Base-by-base conservation (phyloP, 2,888 invertebrate genomes). In the Callosobruchus maculatus region DNA sequence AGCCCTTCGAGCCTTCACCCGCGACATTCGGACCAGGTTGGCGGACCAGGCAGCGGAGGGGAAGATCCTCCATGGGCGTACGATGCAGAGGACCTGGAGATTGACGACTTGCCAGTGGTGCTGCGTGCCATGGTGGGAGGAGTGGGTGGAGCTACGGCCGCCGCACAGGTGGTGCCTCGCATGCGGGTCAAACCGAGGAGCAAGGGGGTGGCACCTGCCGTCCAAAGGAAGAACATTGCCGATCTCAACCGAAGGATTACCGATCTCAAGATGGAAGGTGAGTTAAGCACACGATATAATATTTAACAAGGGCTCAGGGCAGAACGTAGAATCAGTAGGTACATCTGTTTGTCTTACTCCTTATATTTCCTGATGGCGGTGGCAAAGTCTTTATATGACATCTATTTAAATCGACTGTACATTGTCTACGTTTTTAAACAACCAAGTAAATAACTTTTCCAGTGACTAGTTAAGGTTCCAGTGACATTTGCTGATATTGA, bases 51-150 rank as follows among this genome's bases (percentile, higher is more conserved):
- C 49, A 18, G 49, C 7, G 49, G 49, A 13, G 49, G 49, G 13
- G 83, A 89, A 70, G 89, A 89, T 78, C 86, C 87, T 30, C 85
- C 87, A 9, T 90, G 90, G 90, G 87, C 88, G n/a, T 90, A 89
- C 77, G 88, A 88, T 71, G 89, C 90, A 20, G 90, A 90, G 80
- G 90, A 90, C 79, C 83, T 90, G 3, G 90, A 90, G 74, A 93
- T 94, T 22, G 93, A 93, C 0, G 93, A 95, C 82, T 87, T 95
- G 30, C 95, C 95, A 0, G 90, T 93, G 70, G 94, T 94, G 82
- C 87, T 95, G 68, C 90, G 95, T n/a, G 94, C 94, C 0, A 94
- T 95, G 92, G 95, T 95, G 13, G 87, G 87, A 18, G 80, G 84
- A 70, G 84, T 83, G 22, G 78, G 80, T 66, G 79, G 80, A 21